A percentile compares a stretch with the other conserved stretches of the same genome.
These are phyloP conservation scores for Cricetomys ansorgei DNA, from an alignment of 2,113 vertebrate genomes.

Conservation along the genomic window DNA sequence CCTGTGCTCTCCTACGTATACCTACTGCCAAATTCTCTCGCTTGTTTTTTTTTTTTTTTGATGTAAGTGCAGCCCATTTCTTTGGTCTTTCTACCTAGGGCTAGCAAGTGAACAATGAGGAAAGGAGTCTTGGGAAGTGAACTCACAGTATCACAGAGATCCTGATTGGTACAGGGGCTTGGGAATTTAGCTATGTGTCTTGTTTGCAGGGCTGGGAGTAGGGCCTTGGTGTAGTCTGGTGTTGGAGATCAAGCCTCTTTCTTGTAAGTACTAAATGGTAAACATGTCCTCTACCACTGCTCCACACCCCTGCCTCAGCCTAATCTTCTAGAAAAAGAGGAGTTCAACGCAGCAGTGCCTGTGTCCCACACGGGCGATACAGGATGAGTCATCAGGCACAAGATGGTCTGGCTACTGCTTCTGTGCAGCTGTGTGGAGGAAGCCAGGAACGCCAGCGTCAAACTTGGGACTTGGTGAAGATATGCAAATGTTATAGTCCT, in stretches of 20 bases:
- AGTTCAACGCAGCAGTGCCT: not conserved
- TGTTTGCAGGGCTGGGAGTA: not conserved
- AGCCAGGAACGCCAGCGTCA: conserved; percentile 45
- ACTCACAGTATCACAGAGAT: not conserved
- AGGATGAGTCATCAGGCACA: conserved; percentile 59
- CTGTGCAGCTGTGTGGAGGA: conserved; percentile 54
- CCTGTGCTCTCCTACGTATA: not conserved
- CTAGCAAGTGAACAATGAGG: not conserved
- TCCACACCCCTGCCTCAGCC: not conserved
- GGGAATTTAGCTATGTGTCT: not conserved
- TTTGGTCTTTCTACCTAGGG: not conserved
- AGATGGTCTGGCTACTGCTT: conserved; percentile 19
- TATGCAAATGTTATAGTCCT: not conserved
- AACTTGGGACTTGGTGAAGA: not conserved
- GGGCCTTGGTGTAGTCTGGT: not conserved
- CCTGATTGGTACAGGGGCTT: not conserved
- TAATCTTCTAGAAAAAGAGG: not conserved
- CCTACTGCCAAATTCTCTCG: not conserved
- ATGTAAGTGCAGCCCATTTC: not conserved
- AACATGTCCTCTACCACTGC: not conserved
- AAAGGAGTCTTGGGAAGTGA: not conserved
- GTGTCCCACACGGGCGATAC: rapidly evolving
- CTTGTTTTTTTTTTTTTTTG: not conserved
- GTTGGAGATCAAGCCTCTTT: not conserved
- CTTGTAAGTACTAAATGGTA: too few species aligned